phyloP scores from a whole-genome alignment of 2,797 vertebrate genomes.

The Enteromius paludinosus region DNA sequence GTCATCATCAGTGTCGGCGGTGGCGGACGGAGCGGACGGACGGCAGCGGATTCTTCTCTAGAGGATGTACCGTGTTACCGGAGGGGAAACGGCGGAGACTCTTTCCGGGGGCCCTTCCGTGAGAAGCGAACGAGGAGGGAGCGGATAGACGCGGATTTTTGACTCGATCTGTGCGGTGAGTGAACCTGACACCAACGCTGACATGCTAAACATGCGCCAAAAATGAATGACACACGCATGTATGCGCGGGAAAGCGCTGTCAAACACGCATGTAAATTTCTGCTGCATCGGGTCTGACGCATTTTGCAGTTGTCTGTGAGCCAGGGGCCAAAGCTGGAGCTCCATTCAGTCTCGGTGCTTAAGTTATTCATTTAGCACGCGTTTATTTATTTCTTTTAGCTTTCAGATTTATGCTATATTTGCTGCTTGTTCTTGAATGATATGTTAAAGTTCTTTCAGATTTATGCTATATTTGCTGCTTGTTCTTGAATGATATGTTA shows the following conservation, averaged over 20 bases:
- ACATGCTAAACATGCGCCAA: background rate
- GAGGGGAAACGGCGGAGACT: constrained; percentile 30
- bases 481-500: background rate
- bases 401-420: background rate
- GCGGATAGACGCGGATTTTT: constrained; percentile 19
- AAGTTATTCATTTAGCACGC: background rate
- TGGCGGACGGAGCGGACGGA: constrained; percentile 14
- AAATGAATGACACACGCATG: constrained; percentile 5
- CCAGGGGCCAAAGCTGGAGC: constrained; percentile 34
- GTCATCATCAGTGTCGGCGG: constrained; percentile 26
- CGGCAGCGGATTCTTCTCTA: constrained; percentile 26
- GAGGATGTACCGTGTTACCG: constrained; percentile 47
- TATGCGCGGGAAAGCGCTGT: background rate
- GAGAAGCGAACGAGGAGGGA: constrained; percentile 25
- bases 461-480: background rate
- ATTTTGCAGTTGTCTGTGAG: constrained; percentile 40
- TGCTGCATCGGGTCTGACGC: constrained; percentile 50
- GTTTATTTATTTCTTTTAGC: background rate
- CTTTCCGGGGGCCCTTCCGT: constrained; percentile 38
- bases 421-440: background rate
- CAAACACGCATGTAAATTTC: constrained; percentile 38
- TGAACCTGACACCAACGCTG: background rate
- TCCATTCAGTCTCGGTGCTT: background rate
- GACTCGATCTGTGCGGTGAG: constrained; percentile 34
- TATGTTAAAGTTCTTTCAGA: background rate